Evolutionary conservation across 37 sponge, comb jelly and placozoan genomes (phyloP), one percentile per base, ranked within the genome.

Genomic region (Agelas oroides): DNA sequence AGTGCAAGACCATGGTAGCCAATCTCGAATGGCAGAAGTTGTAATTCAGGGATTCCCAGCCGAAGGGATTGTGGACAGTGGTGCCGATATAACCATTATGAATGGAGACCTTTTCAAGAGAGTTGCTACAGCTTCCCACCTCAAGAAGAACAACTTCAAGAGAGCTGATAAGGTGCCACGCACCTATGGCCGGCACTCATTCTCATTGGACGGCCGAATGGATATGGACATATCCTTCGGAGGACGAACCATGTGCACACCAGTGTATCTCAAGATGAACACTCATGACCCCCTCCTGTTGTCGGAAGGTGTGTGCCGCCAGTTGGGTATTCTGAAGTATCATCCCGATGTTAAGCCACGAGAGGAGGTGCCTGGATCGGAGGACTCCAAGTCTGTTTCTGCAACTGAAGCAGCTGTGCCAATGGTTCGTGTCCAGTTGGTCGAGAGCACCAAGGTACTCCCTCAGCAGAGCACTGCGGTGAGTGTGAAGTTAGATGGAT

Each of bases 51-150:
- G 81, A n/a, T 81, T 81, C 11, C 76, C 82, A 20, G 81, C 76
- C 20, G 18, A 15, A n/a, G 88, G 88, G 12, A 71, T 88, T 24
- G 41, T 81, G 0, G 82, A 88, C 56, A 88, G 67, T 0, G 88
- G 81, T 19, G 75, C 83, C 0, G 89, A 88, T 71, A 81, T 88
- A 16, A 88, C 83, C 34, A 90, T 90, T 21, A 90, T 90, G 67
- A 85, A 85, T 27, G 74, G 80, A 1, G 40, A 66, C 1, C 70
- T 88, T 25, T 82, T 88, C 59, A 74, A 81, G 78, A 57, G 53
- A 57, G 84, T 88, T 19, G 89, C 89, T 13, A 28, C 83, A 15
- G 76, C 70, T 30, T 83, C 89, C 12, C 75, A 34, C 24, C 64
- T 88, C 39, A 54, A 36, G 1, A 77, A 77, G 78, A 75, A 53